phyloP scores from a whole-genome alignment of 2,888 invertebrate species.

The Drosophila birchii region DNA sequence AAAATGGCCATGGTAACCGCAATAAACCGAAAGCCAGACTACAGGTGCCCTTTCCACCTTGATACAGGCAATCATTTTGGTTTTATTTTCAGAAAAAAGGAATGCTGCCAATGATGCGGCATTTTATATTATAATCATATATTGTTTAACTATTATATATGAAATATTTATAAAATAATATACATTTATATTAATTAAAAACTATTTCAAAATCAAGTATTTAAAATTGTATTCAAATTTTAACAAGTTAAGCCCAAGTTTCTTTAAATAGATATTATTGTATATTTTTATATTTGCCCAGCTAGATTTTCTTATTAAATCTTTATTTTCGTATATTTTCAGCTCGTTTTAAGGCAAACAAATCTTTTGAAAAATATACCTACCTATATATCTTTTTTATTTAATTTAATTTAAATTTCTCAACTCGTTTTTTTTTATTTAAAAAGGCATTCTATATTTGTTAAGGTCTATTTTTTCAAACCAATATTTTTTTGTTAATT shows the following conservation, averaged over 20 bases:
- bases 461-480: too few relatives aligned
- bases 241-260: background rate
- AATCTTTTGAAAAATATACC: background rate
- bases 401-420: too few relatives aligned
- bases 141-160: background rate
- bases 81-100: background rate
- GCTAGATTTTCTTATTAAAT: too few relatives aligned
- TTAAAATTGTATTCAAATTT: background rate
- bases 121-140: background rate
- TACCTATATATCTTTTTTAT: too few relatives aligned
- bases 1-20: conserved; percentile 19
- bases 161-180: background rate
- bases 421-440: too few relatives aligned
- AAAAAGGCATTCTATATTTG: too few relatives aligned
- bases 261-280: too few relatives aligned
- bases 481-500: background rate
- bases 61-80: conserved; percentile 7
- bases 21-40: background rate
- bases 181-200: background rate
- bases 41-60: background rate
- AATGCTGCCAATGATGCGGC: background rate
- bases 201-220: background rate
- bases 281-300: too few relatives aligned
- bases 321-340: too few relatives aligned
- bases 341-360: background rate